phyloP scores from a whole-genome alignment of 2,888 invertebrate species.

The Perithous albicinctus region DNA sequence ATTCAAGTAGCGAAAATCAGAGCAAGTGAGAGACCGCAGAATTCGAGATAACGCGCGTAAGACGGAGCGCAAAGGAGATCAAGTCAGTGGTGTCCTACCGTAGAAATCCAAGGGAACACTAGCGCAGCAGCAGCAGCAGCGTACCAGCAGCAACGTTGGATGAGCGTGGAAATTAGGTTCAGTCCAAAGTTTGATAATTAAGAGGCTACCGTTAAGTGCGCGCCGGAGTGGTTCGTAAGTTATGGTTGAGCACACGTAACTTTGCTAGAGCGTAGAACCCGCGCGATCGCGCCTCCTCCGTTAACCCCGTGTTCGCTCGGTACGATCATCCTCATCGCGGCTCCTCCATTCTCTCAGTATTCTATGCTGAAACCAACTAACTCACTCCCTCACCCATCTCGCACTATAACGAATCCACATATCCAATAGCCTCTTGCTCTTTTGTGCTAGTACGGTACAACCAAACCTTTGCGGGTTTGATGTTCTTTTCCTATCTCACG shows the following conservation, averaged over 20 bases:
- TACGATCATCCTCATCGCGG: not conserved
- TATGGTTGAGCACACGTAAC: slow-evolving; percentile 65
- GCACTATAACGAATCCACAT: slow-evolving; percentile 11
- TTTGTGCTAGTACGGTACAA: not conserved
- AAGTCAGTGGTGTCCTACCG: slow-evolving; percentile 30
- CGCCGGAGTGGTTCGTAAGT: slow-evolving; percentile 71
- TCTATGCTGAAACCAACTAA: not conserved
- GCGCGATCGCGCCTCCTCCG: slow-evolving; percentile 19
- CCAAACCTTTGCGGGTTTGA: slow-evolving; percentile 1
- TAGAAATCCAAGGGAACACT: slow-evolving; percentile 30
- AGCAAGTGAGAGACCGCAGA: slow-evolving; percentile 21
- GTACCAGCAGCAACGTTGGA: slow-evolving; percentile 26
- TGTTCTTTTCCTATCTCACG: not conserved
- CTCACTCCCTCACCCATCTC: not conserved
- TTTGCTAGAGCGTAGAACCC: slow-evolving; percentile 32
- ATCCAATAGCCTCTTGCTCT: not conserved
- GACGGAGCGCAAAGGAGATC: slow-evolving; percentile 15
- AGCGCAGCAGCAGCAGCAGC: slow-evolving; percentile 25
- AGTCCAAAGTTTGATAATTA: slow-evolving; percentile 77
- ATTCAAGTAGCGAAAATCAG: slow-evolving; percentile 33
- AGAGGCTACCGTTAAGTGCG: slow-evolving; percentile 73
- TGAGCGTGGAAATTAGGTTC: slow-evolving; percentile 72
- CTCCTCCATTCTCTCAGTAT: slow-evolving; percentile 4
- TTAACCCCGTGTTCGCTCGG: not conserved
- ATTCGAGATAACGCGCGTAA: not conserved